Evolutionary conservation across 92 coral and sea anemone species (phyloP), one percentile per base, ranked within the genome.

Genomic region (Montipora capitata): DNA sequence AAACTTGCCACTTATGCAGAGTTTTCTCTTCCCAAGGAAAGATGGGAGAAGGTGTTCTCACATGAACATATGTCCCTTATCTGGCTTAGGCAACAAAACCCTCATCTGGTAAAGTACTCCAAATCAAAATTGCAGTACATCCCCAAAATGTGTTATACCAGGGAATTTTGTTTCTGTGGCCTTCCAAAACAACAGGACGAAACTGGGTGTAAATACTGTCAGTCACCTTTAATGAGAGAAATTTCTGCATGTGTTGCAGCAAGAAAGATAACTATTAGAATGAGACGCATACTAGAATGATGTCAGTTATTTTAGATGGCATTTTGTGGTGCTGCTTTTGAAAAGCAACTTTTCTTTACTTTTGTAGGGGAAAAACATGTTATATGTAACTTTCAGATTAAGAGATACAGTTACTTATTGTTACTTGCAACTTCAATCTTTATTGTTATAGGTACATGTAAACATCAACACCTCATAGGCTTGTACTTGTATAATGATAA

Each of bases 31-130:
- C 92, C 91, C 65, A 88, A 85, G 15, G 89, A 92, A 62, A 84
- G 95, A 76, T 89, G 96, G 96, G 88, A 85, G 72, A 93, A 89
- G 91, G 93, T 92, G 14, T 92, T 92, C 66, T 83, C 85, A 78
- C 95, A 81, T 89, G 91, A 92, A 64, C 92, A 93, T 78, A 93
- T 89, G 96, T 93, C 84, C 51, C 72, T 79, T 66, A 79, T 79
- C 72, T 79, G 84, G 73, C 84, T 62, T 79, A 61, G 84, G 56
- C 84, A 79, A 79, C 84, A 61, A 79, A 78, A 79, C 72, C 84
- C 45, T 10, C 72, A 62, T 93, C 62, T 86, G 93, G 95, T 76
- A 52, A 88, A 87, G 70, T 87, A 81, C 89, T 69, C 81, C 85
- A 87, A 87, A 84, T 90, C 85, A 82, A 90, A 85, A 49, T 77